Evolutionary conservation across 2,888 invertebrate genomes (phyloP).

Genomic region (Drosophila monieri): DNA sequence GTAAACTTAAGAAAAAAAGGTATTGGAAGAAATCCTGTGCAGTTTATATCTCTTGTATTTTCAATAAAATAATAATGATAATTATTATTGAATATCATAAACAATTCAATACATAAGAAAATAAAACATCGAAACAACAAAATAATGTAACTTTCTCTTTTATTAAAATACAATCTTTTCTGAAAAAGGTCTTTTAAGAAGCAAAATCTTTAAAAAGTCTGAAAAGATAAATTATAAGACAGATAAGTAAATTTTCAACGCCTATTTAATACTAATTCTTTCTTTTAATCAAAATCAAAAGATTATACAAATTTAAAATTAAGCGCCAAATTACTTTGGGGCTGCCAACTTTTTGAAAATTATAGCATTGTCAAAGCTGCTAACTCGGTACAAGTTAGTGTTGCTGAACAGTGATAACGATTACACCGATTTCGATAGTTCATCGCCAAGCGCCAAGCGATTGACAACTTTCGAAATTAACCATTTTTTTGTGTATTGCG

Average conservation of each 20-base stretch:
- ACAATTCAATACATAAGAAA: neutral
- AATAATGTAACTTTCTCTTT: too few species aligned
- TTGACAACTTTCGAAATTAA: neutral
- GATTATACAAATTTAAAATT: neutral
- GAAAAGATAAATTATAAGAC: too few species aligned
- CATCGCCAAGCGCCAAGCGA: conserved; percentile 24
- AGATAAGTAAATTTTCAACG: too few species aligned
- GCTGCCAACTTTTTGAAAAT: neutral
- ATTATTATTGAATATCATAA: too few species aligned
- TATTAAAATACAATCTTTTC: too few species aligned
- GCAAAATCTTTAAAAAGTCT: too few species aligned
- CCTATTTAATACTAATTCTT: too few species aligned
- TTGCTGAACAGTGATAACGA: conserved; percentile 15
- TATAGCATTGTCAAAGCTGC: neutral
- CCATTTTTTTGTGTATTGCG: conserved; percentile 2
- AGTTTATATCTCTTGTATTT: neutral
- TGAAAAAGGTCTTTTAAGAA: too few species aligned
- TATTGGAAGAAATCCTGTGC: too few species aligned
- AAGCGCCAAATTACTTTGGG: neutral
- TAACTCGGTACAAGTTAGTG: neutral
- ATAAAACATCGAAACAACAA: neutral
- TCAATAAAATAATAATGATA: too few species aligned
- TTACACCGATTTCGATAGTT: conserved; percentile 33
- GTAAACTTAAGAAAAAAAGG: too few species aligned
- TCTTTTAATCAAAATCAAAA: neutral